Evolutionary conservation across 2,888 invertebrate genomes (phyloP).

Genomic region (Gari tellinella): DNA sequence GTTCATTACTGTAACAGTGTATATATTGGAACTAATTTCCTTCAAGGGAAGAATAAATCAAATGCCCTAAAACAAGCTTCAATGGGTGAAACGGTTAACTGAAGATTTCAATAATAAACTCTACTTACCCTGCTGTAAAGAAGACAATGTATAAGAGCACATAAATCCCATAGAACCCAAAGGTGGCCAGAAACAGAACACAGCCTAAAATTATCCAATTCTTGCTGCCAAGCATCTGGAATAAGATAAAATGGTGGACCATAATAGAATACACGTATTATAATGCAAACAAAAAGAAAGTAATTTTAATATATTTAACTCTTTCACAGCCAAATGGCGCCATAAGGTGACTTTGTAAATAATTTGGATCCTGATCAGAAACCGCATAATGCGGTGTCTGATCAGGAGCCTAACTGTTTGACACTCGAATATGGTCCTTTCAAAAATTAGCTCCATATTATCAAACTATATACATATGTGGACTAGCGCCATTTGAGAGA

Average conservation of each 20-base stretch:
- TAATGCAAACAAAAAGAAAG: not conserved
- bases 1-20: not conserved
- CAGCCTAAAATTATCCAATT: constrained; percentile 71
- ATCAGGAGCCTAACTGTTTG: too few species aligned
- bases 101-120: not conserved
- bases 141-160: constrained; percentile 64
- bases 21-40: too few species aligned
- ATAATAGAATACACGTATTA: not conserved
- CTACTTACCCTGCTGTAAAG: constrained; percentile 70
- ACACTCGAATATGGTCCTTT: too few species aligned
- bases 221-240: constrained; percentile 68
- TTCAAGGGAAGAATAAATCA: too few species aligned
- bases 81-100: not conserved
- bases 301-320: not conserved
- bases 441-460: too few species aligned
- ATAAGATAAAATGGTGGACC: constrained; percentile 11
- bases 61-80: too few species aligned
- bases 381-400: too few species aligned
- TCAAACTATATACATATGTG: too few species aligned
- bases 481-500: too few species aligned
- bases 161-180: constrained; percentile 71
- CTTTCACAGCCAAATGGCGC: too few species aligned
- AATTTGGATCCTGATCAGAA: too few species aligned
- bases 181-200: constrained; percentile 69
- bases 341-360: too few species aligned